phyloP scores from a whole-genome alignment of 2,113 vertebrate species.

The Sialia sialis region DNA sequence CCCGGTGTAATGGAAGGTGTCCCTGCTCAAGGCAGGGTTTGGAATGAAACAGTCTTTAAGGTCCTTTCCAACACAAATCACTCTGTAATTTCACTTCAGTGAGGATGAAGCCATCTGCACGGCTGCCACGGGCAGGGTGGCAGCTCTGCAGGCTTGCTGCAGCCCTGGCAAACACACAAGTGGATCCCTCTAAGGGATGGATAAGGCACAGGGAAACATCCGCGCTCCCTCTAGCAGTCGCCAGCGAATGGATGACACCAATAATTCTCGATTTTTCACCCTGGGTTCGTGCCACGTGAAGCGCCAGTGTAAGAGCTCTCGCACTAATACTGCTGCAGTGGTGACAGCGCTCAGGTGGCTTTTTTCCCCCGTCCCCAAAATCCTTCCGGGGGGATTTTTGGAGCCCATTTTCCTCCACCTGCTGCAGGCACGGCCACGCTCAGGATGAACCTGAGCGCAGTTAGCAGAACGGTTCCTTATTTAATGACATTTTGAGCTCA shows the following conservation, averaged over 20 bases:
- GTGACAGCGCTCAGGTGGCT: background rate
- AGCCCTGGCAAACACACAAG: background rate
- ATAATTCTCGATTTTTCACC: slow-evolving; percentile 24
- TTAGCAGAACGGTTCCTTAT: background rate
- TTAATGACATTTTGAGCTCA: background rate
- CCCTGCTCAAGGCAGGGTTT: background rate
- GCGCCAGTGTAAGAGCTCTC: background rate
- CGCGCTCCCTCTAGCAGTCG: slow-evolving; percentile 49
- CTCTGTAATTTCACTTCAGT: background rate
- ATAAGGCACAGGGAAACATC: background rate
- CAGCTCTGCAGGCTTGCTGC: background rate
- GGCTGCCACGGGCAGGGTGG: background rate
- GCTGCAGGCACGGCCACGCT: background rate
- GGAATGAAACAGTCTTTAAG: background rate
- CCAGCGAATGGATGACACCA: background rate
- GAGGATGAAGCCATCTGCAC: background rate
- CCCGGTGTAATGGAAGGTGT: background rate
- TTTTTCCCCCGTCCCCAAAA: background rate
- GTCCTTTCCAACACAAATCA: background rate
- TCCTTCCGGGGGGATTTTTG: background rate
- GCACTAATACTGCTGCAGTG: background rate
- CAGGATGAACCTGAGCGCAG: background rate
- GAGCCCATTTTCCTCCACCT: background rate
- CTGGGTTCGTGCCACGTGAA: background rate
- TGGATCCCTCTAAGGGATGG: background rate